Evolutionary conservation across 1,140 invertebrate genomes (phyloP).

Genomic region (Neodiprion lecontei): DNA sequence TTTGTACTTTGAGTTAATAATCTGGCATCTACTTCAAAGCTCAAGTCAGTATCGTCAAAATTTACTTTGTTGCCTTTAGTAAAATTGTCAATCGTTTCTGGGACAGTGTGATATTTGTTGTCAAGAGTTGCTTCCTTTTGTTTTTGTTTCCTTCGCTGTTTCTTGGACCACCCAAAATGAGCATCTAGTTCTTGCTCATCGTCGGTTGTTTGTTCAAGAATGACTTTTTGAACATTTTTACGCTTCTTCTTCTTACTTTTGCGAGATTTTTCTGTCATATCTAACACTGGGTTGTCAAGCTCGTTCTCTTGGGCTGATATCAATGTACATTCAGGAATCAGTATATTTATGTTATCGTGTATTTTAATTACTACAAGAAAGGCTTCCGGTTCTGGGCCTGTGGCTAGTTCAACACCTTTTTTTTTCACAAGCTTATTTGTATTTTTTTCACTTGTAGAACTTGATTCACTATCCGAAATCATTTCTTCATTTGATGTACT

Average conservation of each 20-base stretch:
- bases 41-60: constrained; percentile 2
- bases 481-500: constrained; percentile 18
- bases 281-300: constrained; percentile 22
- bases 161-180: constrained; percentile 56
- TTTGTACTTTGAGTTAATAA: constrained; percentile 16
- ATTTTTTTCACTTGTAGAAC: constrained; percentile 1
- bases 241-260: constrained; percentile 54
- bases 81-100: constrained; percentile 34
- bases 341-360: too few species aligned
- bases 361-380: too few species aligned
- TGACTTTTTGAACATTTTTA: constrained; percentile 46
- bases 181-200: constrained; percentile 50
- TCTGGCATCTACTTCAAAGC: constrained; percentile 11
- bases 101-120: constrained; percentile 44
- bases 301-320: constrained; percentile 53
- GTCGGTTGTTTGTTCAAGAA: constrained; percentile 38
- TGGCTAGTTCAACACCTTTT: constrained; percentile 17
- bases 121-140: constrained; percentile 39
- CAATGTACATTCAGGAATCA: constrained; percentile 47
- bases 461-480: neutral
- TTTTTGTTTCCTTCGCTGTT: constrained; percentile 60
- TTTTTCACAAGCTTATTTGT: constrained; percentile 8
- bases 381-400: constrained; percentile 25
- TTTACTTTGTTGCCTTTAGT: neutral
- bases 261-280: constrained; percentile 40